Evolutionary conservation across 1,140 invertebrate species (phyloP), one percentile per base, ranked within the genome.

Genomic region (Archivesica marissinica): DNA sequence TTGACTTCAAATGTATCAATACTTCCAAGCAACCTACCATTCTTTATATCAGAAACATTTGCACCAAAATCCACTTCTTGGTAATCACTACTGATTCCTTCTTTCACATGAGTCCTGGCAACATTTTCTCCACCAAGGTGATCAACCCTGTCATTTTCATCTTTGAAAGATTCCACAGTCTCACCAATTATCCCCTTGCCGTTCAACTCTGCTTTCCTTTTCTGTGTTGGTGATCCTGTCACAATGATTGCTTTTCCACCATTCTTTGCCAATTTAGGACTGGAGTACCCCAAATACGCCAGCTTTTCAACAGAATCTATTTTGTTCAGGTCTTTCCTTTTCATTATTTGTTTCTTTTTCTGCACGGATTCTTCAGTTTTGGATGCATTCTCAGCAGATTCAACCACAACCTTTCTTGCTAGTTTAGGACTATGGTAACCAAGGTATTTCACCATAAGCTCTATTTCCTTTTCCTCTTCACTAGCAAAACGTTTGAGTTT

Each of bases 371-470:
- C 23, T 47, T 79, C 35, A 25, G 44, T 70, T 11, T 25, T 23
- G 7, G 25, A 28, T 20, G 33, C 9, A 6, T 38, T 20, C 2
- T 30, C n/a, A 4, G 41, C 66, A 7, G 4, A 0, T 44, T 44
- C 39, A 25, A 25, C 47, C 11, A 25, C 38, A 41, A 35, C 39
- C 20, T 76, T 76, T 76, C 33, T 76, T 38, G 52, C 20, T 66
- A 64, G 30, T 64, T 33, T 79, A 11, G 39, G 41, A 50, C 78
- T 64, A 38, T 68, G 33, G 28, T 68, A 80, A 33, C 61, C 64
- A 54, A 80, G 44, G 23, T 68, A 50, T 68, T 68, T 80, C 59
- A 80, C 61, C 78, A 80, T 80, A 17, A 50, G 39, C n/a, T 68
- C 78, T 17, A 68, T 47, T 68, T 80, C 78, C 23, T 68, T 52